A percentile compares a stretch with the other conserved stretches of the same genome.
These are phyloP conservation scores for Microcebus ravelobensis DNA, from an alignment of 2,113 vertebrate species.

Conservation along the genomic window DNA sequence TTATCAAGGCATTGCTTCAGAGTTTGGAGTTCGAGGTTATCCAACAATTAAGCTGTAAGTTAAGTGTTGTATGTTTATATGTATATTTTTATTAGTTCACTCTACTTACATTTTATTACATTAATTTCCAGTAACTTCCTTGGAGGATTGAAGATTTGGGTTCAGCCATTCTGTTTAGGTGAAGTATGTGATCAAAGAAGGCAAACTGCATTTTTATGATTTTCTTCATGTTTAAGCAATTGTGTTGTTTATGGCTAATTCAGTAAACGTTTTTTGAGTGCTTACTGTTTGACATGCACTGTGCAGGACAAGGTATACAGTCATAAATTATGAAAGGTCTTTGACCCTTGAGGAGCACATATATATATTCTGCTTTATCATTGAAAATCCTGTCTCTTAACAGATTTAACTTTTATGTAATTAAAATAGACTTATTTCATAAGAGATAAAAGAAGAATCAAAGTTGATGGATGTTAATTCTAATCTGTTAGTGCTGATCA, in stretches of 20 bases:
- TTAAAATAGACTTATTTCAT: background rate
- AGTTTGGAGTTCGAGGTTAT: constrained; percentile 98
- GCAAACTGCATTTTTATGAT: background rate
- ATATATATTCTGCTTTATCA: background rate
- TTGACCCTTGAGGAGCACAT: background rate
- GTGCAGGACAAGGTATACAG: background rate
- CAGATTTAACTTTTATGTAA: background rate
- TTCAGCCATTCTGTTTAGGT: constrained; percentile 5
- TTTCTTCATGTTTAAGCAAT: background rate
- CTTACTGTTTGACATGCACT: background rate
- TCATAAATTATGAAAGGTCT: background rate
- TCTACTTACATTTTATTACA: constrained; percentile 8
- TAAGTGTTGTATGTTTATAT: constrained; percentile 61
- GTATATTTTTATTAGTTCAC: constrained; percentile 61
- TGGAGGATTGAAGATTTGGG: background rate
- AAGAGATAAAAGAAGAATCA: background rate
- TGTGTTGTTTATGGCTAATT: background rate
- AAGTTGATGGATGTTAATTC: background rate
- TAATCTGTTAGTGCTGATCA: background rate
- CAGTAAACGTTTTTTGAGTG: background rate
- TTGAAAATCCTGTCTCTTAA: background rate
- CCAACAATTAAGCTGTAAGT: constrained; percentile 99
- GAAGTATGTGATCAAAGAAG: background rate
- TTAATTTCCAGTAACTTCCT: background rate
- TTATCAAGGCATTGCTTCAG: constrained; percentile 94